Percentiles rank a stretch among this genome's conserved stretches.
Conservation (phyloP, 2,113 vertebrate species). For the Heliornis fulica region DNA sequence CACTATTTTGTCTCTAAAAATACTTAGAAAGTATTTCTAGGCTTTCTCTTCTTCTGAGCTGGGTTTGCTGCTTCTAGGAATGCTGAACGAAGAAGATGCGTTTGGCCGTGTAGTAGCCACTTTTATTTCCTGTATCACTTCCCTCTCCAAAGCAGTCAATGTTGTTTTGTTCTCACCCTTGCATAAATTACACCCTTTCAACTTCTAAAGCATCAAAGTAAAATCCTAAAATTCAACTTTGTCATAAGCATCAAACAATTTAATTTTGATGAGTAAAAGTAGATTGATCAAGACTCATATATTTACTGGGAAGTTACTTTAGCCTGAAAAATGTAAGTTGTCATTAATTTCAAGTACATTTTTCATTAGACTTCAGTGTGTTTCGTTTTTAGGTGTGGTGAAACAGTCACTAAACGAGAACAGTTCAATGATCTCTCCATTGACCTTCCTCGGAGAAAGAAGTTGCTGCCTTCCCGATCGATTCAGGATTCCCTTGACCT, state of each 20-base stretch:
- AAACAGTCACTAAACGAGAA: conserved; percentile 92
- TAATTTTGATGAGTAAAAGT: neutral
- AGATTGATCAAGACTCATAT: neutral
- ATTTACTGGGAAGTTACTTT: neutral
- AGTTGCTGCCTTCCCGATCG: conserved; percentile 86
- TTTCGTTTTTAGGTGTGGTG: conserved; percentile 83
- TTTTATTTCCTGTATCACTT: neutral
- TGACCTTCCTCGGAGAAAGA: conserved; percentile 93
- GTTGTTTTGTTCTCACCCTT: neutral
- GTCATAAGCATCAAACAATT: neutral
- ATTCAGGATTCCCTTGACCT: conserved; percentile 98
- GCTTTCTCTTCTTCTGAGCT: neutral
- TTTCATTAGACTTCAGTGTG: neutral
- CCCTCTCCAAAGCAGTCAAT: neutral
- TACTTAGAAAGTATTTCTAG: neutral
- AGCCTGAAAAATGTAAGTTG: neutral
- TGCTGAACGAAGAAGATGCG: neutral
- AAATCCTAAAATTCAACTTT: neutral
- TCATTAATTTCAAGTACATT: neutral
- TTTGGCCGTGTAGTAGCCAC: neutral
- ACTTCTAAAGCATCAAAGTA: neutral
- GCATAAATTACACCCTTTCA: neutral
- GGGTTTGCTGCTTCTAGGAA: neutral
- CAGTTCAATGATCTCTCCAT: conserved; percentile 98
- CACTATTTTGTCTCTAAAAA: neutral